Evolutionary conservation across 2,113 vertebrate genomes (phyloP), one percentile per base, ranked within the genome.

Genomic region (Ophiodon elongatus): DNA sequence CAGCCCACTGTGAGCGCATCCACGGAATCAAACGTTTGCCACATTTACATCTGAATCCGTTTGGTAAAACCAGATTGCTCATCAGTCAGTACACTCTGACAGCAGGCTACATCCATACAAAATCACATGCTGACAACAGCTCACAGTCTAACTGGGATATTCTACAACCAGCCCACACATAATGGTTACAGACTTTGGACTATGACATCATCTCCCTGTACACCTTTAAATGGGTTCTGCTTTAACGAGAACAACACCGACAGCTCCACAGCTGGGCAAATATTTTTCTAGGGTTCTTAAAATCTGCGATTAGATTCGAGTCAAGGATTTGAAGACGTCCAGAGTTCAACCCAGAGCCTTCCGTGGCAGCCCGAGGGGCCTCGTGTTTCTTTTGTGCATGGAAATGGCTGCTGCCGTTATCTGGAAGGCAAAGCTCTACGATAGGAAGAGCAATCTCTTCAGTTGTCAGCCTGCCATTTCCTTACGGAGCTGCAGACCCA

Each of bases 91-190:
- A 52, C 7, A 70, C 45, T 19, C 21, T 41, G 17, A 76, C 4
- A 41, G 25, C 41, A 69, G 29, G 27, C 45, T 25, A 56, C 15
- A 69, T 54, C 35, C 67, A 60, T 33, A 57, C 45, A 76, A 43
- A 45, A 62, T 66, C 33, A 11, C 50, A 79, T 54, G 50, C 0
- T 8, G 37, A 41, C 37, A 68, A 67, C 23, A 71, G 47, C 60
- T 56, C 21, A 33, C 4, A 23, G 39, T 50, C 43, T 52, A 25
- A 29, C 74, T 67, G n/a, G 27, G 62, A 68, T n/a, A 82, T 54
- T 72, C 41, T 66, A 21, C 14, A 23, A 15, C 43, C 43, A 21
- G 10, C 72, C 29, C 13, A 15, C 33, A 79, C 37, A 11, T 13
- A 14, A 59, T 23, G 29, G 33, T 11, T 11, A 25, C 2, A 64